Evolutionary conservation across 2,797 vertebrate genomes (phyloP).

Genomic region (Sibirionetta formosa): DNA sequence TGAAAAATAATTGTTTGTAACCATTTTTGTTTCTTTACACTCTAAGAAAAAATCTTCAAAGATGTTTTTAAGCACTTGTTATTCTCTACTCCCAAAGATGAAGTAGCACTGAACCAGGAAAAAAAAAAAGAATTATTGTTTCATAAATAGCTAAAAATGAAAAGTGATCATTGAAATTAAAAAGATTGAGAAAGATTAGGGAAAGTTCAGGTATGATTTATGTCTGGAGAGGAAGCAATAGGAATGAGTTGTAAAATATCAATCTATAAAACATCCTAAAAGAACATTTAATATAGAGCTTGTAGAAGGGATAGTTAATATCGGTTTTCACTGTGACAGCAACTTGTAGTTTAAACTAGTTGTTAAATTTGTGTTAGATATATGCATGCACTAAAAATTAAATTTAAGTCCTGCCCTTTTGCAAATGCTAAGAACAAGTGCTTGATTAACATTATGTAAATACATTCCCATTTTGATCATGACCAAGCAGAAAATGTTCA

Average conservation of each 20-base stretch:
- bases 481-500: constrained; percentile 71
- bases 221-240: not conserved
- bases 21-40: not conserved
- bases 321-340: constrained; percentile 11
- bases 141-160: constrained; percentile 21
- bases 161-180: constrained; percentile 37
- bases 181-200: constrained; percentile 8
- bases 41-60: not conserved
- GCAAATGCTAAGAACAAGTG: constrained; percentile 70
- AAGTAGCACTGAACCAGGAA: not conserved
- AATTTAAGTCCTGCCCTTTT: constrained; percentile 63
- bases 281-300: not conserved
- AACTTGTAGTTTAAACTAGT: constrained; percentile 47
- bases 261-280: constrained; percentile 13
- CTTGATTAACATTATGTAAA: constrained; percentile 76
- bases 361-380: constrained; percentile 53
- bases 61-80: not conserved
- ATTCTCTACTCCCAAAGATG: not conserved
- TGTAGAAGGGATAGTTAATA: not conserved
- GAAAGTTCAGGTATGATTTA: constrained; percentile 28
- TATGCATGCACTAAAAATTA: constrained; percentile 39
- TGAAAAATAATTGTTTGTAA: not conserved
- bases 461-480: constrained; percentile 63
- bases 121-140: not conserved
- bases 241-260: constrained; percentile 35